Evolutionary conservation across 1,140 invertebrate genomes (phyloP), one percentile per base, ranked within the genome.

Genomic region (Diploscapter pachys): DNA sequence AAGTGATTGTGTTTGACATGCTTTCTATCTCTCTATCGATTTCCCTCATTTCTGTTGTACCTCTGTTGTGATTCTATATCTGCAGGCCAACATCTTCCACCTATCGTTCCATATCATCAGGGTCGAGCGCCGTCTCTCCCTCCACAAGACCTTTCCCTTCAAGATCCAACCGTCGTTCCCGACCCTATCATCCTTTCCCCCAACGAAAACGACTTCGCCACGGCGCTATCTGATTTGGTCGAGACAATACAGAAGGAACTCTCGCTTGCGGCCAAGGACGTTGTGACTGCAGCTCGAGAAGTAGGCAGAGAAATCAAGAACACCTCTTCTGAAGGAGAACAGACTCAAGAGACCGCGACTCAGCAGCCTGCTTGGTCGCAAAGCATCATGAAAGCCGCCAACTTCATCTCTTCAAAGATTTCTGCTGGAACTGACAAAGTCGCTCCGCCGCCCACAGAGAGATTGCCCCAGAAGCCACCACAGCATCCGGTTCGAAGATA

Each of bases 381-480:
- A 31, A 80, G 80, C 49, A 65, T 83, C 55, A 76, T 84, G 4
- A 53, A 70, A 54, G 82, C 81, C 4, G 82, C 83, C 3, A 83
- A 85, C 75, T 83, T 85, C 63, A 81, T 83, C 59, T 78, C 59
- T 57, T 81, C 84, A 62, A 81, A 82, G 64, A 80, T 83, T 49
- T 62, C 61, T 52, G 31, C 31, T 31, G 31, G 31, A 31, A 78
- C 62, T 31, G 48, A 54, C 51, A 49, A 59, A 31, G 11, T 9
- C 6, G 6, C 66, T 9, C 48, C 6, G 51, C 66, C 66, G 5
- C 63, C 63, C 63, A 11, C 13, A 31, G 6, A 9, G 6, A 52
- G 11, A 6, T n/a, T 9, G 5, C 53, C 6, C 52, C 66, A 6
- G 9, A 52, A 52, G 11, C 48, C 52, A 11, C 6, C 6, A 9